Conservation (phyloP, 2,888 invertebrate genomes). For the Scrobipalpa atriplicella region DNA sequence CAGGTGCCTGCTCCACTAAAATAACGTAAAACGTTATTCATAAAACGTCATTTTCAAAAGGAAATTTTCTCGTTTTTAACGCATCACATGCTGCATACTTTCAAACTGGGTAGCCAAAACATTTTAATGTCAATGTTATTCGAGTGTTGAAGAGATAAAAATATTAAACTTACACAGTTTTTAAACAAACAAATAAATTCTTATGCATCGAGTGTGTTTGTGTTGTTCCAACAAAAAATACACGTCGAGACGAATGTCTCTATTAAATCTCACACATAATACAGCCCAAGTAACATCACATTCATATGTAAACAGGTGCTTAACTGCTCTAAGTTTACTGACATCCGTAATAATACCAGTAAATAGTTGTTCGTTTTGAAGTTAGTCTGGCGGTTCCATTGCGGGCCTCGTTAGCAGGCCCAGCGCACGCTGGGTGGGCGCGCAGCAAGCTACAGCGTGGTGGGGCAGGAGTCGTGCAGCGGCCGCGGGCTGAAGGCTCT, state of each 20-base stretch:
- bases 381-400: constrained; percentile 39
- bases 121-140: constrained; percentile 14
- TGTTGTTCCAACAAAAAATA: constrained; percentile 60
- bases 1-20: constrained; percentile 28
- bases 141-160: constrained; percentile 12
- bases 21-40: constrained; percentile 11
- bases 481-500: constrained; percentile 40
- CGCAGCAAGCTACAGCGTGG: constrained; percentile 39
- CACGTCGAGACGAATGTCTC: constrained; percentile 57
- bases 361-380: constrained; percentile 35
- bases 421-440: background rate
- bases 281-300: constrained; percentile 54
- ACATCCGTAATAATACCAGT: constrained; percentile 64
- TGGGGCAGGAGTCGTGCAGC: constrained; percentile 37
- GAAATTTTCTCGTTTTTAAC: constrained; percentile 3
- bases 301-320: constrained; percentile 75
- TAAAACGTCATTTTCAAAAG: background rate
- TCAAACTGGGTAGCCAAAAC: constrained; percentile 16
- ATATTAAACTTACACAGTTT: constrained; percentile 27
- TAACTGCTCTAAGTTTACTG: constrained; percentile 69
- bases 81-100: constrained; percentile 25
- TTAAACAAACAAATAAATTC: constrained; percentile 36
- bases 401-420: constrained; percentile 27
- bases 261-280: constrained; percentile 70
- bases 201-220: constrained; percentile 53